These are phyloP conservation scores for Bimastos eiseni DNA, from an alignment of 2,888 invertebrate genomes.

Conservation along the genomic window DNA sequence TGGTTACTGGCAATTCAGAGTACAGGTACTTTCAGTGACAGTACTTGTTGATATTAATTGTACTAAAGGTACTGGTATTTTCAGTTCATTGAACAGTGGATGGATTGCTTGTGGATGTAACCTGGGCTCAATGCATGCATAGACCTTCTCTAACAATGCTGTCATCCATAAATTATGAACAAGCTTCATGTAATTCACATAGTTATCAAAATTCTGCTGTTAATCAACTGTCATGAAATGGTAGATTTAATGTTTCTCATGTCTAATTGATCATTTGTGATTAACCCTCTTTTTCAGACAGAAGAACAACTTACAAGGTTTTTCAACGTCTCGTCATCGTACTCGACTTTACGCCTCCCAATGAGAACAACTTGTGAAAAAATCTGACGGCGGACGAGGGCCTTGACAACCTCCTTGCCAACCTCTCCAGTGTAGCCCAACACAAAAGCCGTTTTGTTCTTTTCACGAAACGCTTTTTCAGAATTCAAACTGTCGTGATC, in stretches of 20 bases:
- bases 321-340: constrained; percentile 43
- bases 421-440: constrained; percentile 65
- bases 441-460: constrained; percentile 61
- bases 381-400: constrained; percentile 56
- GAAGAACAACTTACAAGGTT: constrained; percentile 44
- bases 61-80: neutral
- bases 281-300: neutral
- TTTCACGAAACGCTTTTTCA: constrained; percentile 44
- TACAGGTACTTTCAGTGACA: neutral
- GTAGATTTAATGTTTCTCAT: neutral
- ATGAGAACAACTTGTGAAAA: constrained; percentile 63
- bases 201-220: too few relatives aligned
- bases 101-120: neutral
- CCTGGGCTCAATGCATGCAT: neutral
- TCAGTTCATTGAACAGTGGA: neutral
- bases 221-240: neutral
- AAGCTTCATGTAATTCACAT: neutral
- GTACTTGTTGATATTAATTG: neutral
- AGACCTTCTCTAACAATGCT: neutral
- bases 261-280: neutral
- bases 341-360: constrained; percentile 62
- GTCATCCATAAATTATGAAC: neutral
- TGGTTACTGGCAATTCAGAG: neutral
- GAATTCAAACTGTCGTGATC: constrained; percentile 25
- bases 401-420: constrained; percentile 63